phyloP scores from a whole-genome alignment of 2,888 invertebrate genomes.

The Melieria crassipennis region DNA sequence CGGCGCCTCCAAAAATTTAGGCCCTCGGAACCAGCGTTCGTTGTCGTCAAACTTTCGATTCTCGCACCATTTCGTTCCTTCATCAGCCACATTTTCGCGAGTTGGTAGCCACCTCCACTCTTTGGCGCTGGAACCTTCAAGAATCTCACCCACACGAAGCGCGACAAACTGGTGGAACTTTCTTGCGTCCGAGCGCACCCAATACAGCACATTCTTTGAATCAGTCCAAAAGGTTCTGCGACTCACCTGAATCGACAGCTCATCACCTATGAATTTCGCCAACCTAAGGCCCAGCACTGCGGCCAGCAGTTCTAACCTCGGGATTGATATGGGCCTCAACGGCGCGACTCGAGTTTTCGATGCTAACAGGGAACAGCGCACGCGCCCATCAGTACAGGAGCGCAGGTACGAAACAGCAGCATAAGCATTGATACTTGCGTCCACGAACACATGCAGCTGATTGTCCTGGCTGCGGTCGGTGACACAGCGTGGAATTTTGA shows the following conservation, averaged over 20 bases:
- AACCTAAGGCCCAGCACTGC: too few species aligned
- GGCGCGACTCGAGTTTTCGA: too few species aligned
- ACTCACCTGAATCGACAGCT: too few species aligned
- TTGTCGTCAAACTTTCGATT: too few species aligned
- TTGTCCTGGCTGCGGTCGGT: background rate
- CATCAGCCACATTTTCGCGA: too few species aligned
- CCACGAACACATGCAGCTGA: constrained; percentile 12
- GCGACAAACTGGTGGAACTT: constrained; percentile 23
- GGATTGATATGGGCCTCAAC: too few species aligned
- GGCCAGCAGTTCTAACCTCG: too few species aligned
- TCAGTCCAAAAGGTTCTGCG: background rate
- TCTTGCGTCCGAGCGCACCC: background rate
- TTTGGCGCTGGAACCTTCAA: constrained; percentile 3
- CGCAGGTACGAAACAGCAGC: constrained; percentile 14
- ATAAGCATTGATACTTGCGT: constrained; percentile 15
- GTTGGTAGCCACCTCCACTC: too few species aligned
- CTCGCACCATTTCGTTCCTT: too few species aligned
- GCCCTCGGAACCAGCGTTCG: too few species aligned
- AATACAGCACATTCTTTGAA: background rate
- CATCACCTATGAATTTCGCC: too few species aligned
- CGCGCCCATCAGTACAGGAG: background rate
- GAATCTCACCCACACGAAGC: constrained; percentile 28
- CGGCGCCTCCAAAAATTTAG: too few species aligned
- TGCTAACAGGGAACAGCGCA: constrained; percentile 8
- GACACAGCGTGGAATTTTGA: background rate